Conservation (phyloP, 1,140 invertebrate genomes). For the Oryctes rhinoceros region DNA sequence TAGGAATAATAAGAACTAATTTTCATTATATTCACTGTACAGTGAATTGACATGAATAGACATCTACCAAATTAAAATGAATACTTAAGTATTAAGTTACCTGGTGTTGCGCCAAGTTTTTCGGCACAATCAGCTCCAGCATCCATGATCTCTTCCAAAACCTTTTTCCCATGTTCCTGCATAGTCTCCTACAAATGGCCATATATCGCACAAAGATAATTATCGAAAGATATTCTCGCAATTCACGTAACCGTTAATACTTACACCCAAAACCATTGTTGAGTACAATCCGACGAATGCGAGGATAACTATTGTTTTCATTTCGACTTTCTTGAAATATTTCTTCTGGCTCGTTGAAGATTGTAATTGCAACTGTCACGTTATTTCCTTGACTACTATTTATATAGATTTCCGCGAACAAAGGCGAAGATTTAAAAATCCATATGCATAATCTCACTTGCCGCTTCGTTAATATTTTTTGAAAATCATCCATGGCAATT, state of each 20-base stretch:
- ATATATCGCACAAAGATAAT: neutral
- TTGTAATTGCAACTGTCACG: neutral
- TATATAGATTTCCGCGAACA: neutral
- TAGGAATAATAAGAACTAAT: no score
- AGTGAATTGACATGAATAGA: no score
- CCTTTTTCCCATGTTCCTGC: neutral
- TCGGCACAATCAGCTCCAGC: neutral
- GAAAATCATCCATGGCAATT: neutral
- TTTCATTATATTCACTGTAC: no score
- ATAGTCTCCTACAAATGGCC: neutral
- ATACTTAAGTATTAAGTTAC: neutral
- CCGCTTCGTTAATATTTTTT: neutral
- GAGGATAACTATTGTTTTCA: neutral
- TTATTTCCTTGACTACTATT: neutral
- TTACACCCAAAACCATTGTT: neutral
- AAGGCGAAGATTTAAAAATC: neutral
- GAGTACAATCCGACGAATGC: neutral
- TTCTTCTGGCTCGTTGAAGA: slow-evolving; percentile 1
- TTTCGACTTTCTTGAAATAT: neutral
- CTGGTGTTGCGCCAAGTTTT: neutral
- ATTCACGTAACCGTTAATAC: neutral
- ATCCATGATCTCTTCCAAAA: neutral
- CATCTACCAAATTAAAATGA: neutral
- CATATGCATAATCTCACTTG: neutral
- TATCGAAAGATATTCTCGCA: neutral